Evolutionary conservation across 1,140 invertebrate genomes (phyloP).

Genomic region (Arctopsyche grandis): DNA sequence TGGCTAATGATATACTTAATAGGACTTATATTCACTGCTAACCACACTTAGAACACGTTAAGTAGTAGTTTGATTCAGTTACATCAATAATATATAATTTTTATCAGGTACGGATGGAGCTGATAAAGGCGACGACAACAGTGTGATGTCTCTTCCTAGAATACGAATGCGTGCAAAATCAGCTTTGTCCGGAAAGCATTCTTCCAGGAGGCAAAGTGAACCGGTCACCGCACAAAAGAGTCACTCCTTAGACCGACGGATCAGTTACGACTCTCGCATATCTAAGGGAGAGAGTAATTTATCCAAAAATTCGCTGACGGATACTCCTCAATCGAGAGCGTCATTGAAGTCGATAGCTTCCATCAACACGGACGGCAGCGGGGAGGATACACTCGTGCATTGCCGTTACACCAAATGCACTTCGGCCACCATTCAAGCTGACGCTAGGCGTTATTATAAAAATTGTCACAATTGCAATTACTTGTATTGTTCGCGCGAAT

Average conservation of each 20-base stretch:
- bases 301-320: conserved; percentile 57
- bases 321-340: conserved; percentile 58
- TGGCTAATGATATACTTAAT: no score
- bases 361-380: conserved; percentile 63
- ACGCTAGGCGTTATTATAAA: conserved; percentile 81
- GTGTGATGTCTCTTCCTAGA: conserved; percentile 56
- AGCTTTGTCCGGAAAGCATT: conserved; percentile 59
- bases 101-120: conserved; percentile 65
- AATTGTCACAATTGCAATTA: conserved; percentile 95
- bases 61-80: no score
- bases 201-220: conserved; percentile 62
- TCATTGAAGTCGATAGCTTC: conserved; percentile 63
- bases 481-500: conserved; percentile 85
- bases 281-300: conserved; percentile 41
- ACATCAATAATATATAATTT: neutral
- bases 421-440: conserved; percentile 70
- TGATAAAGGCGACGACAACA: conserved; percentile 58
- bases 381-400: conserved; percentile 69
- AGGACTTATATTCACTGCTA: no score
- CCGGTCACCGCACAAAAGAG: conserved; percentile 59
- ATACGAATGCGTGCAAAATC: conserved; percentile 56
- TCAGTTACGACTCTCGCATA: conserved; percentile 53
- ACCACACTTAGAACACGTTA: no score
- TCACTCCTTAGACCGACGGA: conserved; percentile 49
- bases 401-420: conserved; percentile 83